Conservation (phyloP, 1,140 invertebrate genomes). For the Zaprionus nigranus region DNA sequence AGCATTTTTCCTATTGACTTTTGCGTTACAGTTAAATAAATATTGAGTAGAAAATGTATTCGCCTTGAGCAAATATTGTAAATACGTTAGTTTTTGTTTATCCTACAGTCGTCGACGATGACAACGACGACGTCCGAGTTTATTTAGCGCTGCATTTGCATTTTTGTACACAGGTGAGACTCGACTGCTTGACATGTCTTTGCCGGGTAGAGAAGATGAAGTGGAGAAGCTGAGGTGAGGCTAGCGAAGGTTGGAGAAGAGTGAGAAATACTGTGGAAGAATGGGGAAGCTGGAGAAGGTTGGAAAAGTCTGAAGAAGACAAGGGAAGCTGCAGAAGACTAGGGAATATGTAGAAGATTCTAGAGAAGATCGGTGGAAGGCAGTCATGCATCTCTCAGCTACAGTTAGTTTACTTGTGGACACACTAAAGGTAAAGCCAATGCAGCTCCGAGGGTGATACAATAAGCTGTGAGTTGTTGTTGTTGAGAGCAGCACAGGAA, state of each 20-base stretch:
- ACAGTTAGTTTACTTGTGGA: background rate
- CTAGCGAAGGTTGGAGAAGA: background rate
- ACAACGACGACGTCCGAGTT: constrained; percentile 31
- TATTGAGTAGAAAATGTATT: constrained; percentile 75
- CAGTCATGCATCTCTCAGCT: background rate
- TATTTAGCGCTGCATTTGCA: constrained; percentile 69
- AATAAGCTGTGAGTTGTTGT: background rate
- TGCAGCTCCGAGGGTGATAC: background rate
- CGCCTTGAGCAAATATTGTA: constrained; percentile 80
- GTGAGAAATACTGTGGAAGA: background rate
- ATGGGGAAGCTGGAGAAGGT: background rate
- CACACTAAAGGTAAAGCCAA: background rate
- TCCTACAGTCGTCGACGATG: constrained; percentile 10
- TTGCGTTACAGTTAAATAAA: constrained; percentile 75
- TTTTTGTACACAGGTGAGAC: constrained; percentile 58
- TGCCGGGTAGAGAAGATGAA: background rate
- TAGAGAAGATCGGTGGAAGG: background rate
- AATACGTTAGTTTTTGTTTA: constrained; percentile 77
- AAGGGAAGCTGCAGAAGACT: background rate
- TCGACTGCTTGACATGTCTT: background rate
- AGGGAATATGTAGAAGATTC: background rate
- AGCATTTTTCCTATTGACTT: constrained; percentile 73
- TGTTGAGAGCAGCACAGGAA: background rate
- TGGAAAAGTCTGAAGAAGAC: background rate
- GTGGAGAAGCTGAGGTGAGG: background rate